phyloP scores from a whole-genome alignment of 64 coral and sea anemone genomes.

The Dendrophyllia cribrosa region DNA sequence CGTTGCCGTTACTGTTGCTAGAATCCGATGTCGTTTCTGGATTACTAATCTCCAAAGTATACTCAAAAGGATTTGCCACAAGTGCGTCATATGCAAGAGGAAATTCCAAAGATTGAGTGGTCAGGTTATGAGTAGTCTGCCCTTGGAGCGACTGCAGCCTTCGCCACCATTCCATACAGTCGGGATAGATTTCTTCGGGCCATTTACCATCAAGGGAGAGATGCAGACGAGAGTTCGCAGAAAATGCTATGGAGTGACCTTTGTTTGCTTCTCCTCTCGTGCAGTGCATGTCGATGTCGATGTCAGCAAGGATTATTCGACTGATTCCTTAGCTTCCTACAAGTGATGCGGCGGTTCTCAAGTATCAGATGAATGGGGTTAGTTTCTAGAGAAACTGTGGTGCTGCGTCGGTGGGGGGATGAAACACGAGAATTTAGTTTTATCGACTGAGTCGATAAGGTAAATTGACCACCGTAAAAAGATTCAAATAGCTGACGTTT shows the following conservation, averaged over 20 bases:
- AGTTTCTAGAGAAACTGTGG: too few relatives aligned
- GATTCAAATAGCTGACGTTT: too few relatives aligned
- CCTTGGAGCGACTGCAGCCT: conserved; percentile 40
- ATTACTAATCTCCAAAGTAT: conserved; percentile 39
- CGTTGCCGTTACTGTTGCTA: conserved; percentile 19
- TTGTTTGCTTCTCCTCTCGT: conserved; percentile 30
- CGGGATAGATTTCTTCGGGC: conserved; percentile 66
- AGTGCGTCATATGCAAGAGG: conserved; percentile 30
- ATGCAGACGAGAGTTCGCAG: conserved; percentile 50
- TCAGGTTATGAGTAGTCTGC: conserved; percentile 35
- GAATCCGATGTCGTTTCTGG: conserved; percentile 34
- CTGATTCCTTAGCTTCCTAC: conserved; percentile 11
- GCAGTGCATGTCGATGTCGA: conserved; percentile 10
- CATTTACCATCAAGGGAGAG: conserved; percentile 45
- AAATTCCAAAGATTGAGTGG: neutral
- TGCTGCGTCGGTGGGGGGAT: too few relatives aligned
- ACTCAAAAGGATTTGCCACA: conserved; percentile 26
- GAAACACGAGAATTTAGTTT: too few relatives aligned
- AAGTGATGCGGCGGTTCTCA: conserved; percentile 23
- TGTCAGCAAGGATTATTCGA: conserved; percentile 8
- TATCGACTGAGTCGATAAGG: too few relatives aligned
- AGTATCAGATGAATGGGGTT: too few relatives aligned
- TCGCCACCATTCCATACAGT: conserved; percentile 19
- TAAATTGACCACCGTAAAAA: too few relatives aligned
- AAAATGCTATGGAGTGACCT: conserved; percentile 33